Base-by-base conservation (phyloP, 2,113 vertebrate genomes). In the Pachypanchax playfairii region DNA sequence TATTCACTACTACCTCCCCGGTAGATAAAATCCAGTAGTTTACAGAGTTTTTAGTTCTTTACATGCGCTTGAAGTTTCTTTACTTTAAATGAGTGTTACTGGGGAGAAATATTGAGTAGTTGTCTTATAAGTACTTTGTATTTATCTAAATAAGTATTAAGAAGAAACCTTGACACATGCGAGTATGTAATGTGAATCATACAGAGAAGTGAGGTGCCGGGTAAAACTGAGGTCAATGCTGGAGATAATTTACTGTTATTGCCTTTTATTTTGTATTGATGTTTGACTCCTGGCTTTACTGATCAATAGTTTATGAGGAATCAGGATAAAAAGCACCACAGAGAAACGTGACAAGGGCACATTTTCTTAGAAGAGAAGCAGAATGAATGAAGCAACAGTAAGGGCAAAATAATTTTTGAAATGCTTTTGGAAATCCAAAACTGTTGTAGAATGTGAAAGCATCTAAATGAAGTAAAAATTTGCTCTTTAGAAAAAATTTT, bases 401-500 rank as follows among this genome's bases (percentile, higher is more conserved):
- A 48, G 17, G n/a, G n/a, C n/a, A n/a, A n/a, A n/a, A n/a, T n/a
- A n/a, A n/a, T n/a, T n/a, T n/a, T 33, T 29, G 28, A 1, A 12
- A 31, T 3, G 17, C 6, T 48, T 49, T 49, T 29, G 18, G n/a
- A 51, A 31, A 42, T 35, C 31, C 20, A 24, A 7, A 12, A 15
- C 14, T 10, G 20, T 38, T 43, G 21, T 18, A 31, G 35, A 28
- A 18, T 10, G 41, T 18, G 65, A 21, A 18, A 54, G 50, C 31
- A 49, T 1, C 39, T 26, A 38, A 74, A 24, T n/a, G 15, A 54
- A 33, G 20, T 13, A 47, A 63, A 41, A 41, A 46, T 21, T 31
- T 51, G 38, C 49, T 62, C 22, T 51, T 26, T 46, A 15, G 24
- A 44, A 72, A 62, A 50, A 55, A 53, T 39, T 76, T 65, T 44